Conservation (phyloP, 2,888 invertebrate genomes). For the Lucinisca nassula region DNA sequence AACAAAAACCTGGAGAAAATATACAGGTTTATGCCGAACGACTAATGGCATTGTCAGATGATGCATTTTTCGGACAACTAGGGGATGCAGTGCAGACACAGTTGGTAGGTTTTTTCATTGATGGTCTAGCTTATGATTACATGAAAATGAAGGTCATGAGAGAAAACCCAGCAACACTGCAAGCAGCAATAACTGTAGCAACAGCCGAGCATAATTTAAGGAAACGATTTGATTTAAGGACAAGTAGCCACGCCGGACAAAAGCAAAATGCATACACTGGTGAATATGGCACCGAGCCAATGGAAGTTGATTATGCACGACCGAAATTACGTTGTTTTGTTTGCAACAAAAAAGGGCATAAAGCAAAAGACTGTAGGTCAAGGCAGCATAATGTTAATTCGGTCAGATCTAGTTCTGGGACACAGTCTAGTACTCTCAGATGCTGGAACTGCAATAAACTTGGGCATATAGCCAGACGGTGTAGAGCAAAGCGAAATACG, state of each 20-base stretch:
- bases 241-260: background rate
- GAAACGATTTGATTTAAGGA: constrained; percentile 13
- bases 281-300: constrained; percentile 6
- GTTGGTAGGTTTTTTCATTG: constrained; percentile 39
- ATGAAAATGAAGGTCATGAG: constrained; percentile 50
- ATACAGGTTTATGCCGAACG: constrained; percentile 14
- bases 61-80: background rate
- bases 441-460: constrained; percentile 4
- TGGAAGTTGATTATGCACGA: constrained; percentile 27
- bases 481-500: background rate
- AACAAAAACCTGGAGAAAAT: constrained; percentile 1
- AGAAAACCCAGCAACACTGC: constrained; percentile 17
- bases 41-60: background rate
- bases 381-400: background rate
- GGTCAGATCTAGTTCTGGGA: background rate
- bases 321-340: background rate
- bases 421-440: background rate
- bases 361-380: constrained; percentile 5
- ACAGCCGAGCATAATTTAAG: constrained; percentile 39
- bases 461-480: background rate
- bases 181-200: constrained; percentile 16
- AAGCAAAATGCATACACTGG: background rate
- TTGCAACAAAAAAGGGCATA: constrained; percentile 15
- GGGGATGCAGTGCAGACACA: constrained; percentile 10
- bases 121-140: constrained; percentile 35